phyloP scores from a whole-genome alignment of 2,113 vertebrate genomes.

The Pica pica region DNA sequence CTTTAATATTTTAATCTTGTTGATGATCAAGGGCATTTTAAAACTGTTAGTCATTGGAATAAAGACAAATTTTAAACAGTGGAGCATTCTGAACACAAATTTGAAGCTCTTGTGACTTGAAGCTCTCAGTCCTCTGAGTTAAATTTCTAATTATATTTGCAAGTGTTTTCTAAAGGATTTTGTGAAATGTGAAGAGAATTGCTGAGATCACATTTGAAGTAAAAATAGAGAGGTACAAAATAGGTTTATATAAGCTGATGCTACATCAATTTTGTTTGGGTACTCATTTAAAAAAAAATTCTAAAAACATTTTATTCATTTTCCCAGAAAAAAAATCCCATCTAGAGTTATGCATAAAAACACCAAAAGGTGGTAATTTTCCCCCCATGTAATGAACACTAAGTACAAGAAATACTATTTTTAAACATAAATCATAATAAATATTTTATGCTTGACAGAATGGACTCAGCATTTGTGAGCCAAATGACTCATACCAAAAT shows the following conservation, averaged over 20 bases:
- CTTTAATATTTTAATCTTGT: not conserved
- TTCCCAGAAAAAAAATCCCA: not conserved
- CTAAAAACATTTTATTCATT: not conserved
- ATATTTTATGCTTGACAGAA: not conserved
- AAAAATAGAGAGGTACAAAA: not conserved
- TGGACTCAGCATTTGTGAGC: not conserved
- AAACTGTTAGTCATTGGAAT: not conserved
- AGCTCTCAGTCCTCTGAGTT: not conserved
- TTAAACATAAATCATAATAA: not conserved
- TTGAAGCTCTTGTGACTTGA: not conserved
- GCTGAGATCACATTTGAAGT: not conserved
- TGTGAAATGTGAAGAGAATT: not conserved
- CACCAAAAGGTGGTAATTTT: not conserved
- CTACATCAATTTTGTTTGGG: not conserved
- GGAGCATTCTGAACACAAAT: not conserved
- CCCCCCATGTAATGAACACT: not conserved
- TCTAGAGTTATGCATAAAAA: not conserved
- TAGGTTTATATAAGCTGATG: not conserved
- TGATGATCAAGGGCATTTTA: not conserved
- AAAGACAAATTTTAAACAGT: not conserved
- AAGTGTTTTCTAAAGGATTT: not conserved
- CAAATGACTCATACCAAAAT: not conserved
- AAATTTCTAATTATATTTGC: not conserved
- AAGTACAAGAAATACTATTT: not conserved
- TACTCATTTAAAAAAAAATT: not conserved